Conservation (phyloP, 2,797 vertebrate genomes). For the Hemibagrus guttatus region DNA sequence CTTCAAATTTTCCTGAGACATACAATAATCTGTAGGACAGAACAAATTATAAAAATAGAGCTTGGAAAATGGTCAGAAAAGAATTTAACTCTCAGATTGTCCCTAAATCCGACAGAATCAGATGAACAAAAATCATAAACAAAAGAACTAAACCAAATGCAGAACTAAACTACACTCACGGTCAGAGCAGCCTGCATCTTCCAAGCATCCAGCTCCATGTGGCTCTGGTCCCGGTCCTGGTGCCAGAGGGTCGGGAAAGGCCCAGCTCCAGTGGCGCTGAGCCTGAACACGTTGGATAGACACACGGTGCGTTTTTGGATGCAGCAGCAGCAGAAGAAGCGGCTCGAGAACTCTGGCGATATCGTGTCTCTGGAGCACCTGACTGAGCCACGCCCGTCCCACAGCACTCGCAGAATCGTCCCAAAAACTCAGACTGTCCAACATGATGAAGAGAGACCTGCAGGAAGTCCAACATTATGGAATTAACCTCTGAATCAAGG, state of each 20-base stretch:
- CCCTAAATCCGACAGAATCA: background rate
- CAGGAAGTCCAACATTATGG: background rate
- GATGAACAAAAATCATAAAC: background rate
- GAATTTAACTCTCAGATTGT: background rate
- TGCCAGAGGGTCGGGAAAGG: slow-evolving; percentile 66
- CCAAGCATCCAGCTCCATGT: slow-evolving; percentile 71
- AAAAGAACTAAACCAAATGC: background rate
- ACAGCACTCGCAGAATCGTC: slow-evolving; percentile 93
- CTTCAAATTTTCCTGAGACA: slow-evolving; percentile 70
- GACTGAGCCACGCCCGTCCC: slow-evolving; percentile 95
- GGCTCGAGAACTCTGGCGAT: slow-evolving; percentile 97
- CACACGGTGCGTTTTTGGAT: slow-evolving; percentile 96
- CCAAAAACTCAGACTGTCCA: slow-evolving; percentile 94
- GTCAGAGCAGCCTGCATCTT: slow-evolving; percentile 80
- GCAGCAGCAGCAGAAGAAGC: slow-evolving; percentile 90
- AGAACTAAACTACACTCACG: slow-evolving; percentile 70
- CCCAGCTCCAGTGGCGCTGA: slow-evolving; percentile 86
- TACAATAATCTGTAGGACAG: slow-evolving; percentile 70
- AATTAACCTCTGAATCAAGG: background rate
- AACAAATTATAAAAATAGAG: background rate
- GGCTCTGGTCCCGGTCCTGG: slow-evolving; percentile 76
- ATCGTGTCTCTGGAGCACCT: slow-evolving; percentile 97
- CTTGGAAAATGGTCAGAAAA: background rate
- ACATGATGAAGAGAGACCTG: slow-evolving; percentile 98
- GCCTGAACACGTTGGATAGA: slow-evolving; percentile 96